Evolutionary conservation across 1,140 invertebrate species (phyloP).

Genomic region (Aphis craccivora): DNA sequence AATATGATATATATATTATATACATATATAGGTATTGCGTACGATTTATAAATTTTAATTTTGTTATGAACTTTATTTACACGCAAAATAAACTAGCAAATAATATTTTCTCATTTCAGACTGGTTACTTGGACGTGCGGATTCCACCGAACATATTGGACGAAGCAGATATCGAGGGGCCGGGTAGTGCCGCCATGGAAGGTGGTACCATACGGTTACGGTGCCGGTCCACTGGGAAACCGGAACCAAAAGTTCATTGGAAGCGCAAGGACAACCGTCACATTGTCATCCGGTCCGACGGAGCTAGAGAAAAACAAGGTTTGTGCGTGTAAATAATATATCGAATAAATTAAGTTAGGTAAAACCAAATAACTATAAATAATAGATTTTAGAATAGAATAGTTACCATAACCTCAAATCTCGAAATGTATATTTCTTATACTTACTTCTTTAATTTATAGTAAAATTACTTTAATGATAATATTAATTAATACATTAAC

Average conservation of each 20-base stretch:
- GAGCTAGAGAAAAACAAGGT: slow-evolving; percentile 60
- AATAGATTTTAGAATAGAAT: not conserved
- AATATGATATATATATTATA: not conserved
- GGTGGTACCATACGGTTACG: slow-evolving; percentile 74
- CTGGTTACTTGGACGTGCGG: slow-evolving; percentile 81
- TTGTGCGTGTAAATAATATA: not conserved
- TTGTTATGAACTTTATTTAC: not conserved
- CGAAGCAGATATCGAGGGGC: slow-evolving; percentile 70
- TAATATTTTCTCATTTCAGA: slow-evolving; percentile 61
- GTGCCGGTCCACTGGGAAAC: slow-evolving; percentile 81
- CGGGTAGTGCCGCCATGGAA: slow-evolving; percentile 78
- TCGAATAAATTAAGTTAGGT: not conserved
- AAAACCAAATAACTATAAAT: not conserved
- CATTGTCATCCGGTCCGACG: slow-evolving; percentile 70
- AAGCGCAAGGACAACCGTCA: slow-evolving; percentile 81
- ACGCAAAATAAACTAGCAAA: not conserved
- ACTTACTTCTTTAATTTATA: too few relatives aligned
- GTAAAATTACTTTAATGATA: not conserved
- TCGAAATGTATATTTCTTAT: not conserved
- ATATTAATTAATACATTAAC: too few relatives aligned
- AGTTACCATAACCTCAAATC: not conserved
- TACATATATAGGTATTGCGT: not conserved
- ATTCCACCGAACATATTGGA: slow-evolving; percentile 86
- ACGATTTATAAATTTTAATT: not conserved
- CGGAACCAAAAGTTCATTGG: slow-evolving; percentile 85